Evolutionary conservation across 2,113 vertebrate genomes (phyloP).

Genomic region (Mastomys natalensis): DNA sequence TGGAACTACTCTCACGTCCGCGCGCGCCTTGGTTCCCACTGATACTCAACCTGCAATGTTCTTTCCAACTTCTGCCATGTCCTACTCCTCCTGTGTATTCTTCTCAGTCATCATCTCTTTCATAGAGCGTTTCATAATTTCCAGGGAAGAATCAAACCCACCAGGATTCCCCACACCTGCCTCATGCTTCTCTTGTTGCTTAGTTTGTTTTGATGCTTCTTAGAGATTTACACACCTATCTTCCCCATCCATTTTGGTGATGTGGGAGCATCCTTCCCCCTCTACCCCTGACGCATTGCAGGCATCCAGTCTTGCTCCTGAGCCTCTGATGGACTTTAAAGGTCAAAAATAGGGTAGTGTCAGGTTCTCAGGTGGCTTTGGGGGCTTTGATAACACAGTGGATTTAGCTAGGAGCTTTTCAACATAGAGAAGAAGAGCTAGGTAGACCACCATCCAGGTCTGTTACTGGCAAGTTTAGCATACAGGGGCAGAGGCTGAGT

Average conservation of each 20-base stretch:
- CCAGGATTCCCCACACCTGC: not conserved
- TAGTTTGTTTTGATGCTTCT: conserved; percentile 10
- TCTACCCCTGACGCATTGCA: not conserved
- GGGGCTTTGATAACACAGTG: not conserved
- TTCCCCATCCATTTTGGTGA: not conserved
- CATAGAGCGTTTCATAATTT: not conserved
- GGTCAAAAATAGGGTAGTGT: not conserved
- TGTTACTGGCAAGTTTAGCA: not conserved
- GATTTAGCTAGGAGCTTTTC: not conserved
- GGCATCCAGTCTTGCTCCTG: not conserved
- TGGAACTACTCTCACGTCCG: not conserved
- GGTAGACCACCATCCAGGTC: not conserved
- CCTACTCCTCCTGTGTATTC: not conserved
- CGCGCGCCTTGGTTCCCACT: not conserved
- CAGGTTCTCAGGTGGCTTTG: not conserved
- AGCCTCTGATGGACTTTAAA: not conserved
- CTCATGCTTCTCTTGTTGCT: not conserved
- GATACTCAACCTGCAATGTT: not conserved
- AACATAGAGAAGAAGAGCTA: not conserved
- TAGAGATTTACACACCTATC: conserved; percentile 19
- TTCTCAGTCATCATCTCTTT: not conserved
- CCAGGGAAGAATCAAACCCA: not conserved
- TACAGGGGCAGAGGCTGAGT: not conserved
- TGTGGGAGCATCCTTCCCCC: not conserved
- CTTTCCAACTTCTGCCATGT: not conserved